Evolutionary conservation across 1,140 invertebrate genomes (phyloP).

Genomic region (Chrysomallon squamiferum): DNA sequence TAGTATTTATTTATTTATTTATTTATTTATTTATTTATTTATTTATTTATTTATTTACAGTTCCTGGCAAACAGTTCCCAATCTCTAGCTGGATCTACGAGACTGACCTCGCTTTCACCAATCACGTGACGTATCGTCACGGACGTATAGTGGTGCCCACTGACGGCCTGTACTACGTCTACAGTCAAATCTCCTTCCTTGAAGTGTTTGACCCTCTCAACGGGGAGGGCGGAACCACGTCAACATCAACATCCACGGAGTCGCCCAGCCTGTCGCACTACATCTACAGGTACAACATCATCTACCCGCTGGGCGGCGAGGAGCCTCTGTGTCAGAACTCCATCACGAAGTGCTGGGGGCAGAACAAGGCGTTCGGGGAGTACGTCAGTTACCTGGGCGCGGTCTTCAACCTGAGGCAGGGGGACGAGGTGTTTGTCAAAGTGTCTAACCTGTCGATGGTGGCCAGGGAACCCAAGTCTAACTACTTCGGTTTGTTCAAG

Average conservation of each 20-base stretch:
- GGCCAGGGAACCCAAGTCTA: constrained; percentile 46
- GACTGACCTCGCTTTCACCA: constrained; percentile 48
- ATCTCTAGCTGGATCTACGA: constrained; percentile 48
- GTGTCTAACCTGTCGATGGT: constrained; percentile 55
- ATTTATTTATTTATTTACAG: too few species aligned
- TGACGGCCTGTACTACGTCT: constrained; percentile 52
- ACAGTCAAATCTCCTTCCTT: constrained; percentile 48
- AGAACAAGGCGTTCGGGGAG: constrained; percentile 50
- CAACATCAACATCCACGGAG: constrained; percentile 8
- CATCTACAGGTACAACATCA: constrained; percentile 55
- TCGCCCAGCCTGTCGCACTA: constrained; percentile 49
- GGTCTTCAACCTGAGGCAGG: constrained; percentile 45
- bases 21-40: too few species aligned
- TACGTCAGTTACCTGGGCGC: constrained; percentile 56
- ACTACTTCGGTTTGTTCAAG: constrained; percentile 56
- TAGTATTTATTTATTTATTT: too few species aligned
- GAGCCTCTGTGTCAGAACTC: constrained; percentile 55
- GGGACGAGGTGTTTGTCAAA: constrained; percentile 56
- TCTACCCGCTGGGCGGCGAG: constrained; percentile 52
- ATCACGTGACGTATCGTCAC: constrained; percentile 41
- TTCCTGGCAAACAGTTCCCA: constrained; percentile 46
- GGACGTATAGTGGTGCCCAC: constrained; percentile 52
- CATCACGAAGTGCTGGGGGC: constrained; percentile 51
- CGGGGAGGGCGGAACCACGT: constrained; percentile 15
- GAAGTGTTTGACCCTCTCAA: constrained; percentile 33